These are phyloP conservation scores for Carapus acus DNA, from an alignment of 2,797 vertebrate genomes.

Conservation along the genomic window DNA sequence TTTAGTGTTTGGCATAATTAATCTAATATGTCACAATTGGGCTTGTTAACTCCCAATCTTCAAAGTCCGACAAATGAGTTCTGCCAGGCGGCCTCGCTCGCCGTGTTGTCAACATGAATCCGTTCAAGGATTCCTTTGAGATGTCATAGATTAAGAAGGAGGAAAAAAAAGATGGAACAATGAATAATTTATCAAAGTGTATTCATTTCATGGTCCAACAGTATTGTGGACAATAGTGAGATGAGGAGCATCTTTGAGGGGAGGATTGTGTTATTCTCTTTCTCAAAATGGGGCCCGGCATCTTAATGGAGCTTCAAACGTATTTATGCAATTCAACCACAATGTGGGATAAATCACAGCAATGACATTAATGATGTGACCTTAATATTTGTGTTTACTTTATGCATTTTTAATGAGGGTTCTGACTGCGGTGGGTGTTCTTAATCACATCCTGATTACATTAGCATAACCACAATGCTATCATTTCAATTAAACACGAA, in stretches of 20 bases:
- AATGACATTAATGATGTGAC: conserved; percentile 5
- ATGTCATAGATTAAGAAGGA: conserved; percentile 57
- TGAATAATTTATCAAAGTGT: conserved; percentile 67
- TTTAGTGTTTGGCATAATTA: conserved; percentile 55
- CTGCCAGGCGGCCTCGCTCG: conserved; percentile 42
- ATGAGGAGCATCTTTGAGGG: conserved; percentile 30
- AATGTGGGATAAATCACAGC: too few species aligned
- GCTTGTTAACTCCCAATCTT: conserved; percentile 68
- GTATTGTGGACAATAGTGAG: conserved; percentile 45
- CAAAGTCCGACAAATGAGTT: conserved; percentile 61
- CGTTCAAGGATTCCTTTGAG: conserved; percentile 53
- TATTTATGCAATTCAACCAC: too few species aligned
- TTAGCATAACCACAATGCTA: conserved; percentile 35
- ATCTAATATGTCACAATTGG: conserved; percentile 56
- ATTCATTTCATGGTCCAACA: conserved; percentile 65
- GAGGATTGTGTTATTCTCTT: conserved; percentile 25
- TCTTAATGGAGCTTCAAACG: conserved; percentile 19
- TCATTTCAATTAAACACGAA: conserved; percentile 15
- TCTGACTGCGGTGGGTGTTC: conserved; percentile 32
- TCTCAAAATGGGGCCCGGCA: conserved; percentile 10
- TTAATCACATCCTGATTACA: conserved; percentile 53
- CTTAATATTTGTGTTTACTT: conserved; percentile 45
- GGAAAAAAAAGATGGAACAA: conserved; percentile 53
- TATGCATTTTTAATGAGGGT: conserved; percentile 39
- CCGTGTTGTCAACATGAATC: conserved; percentile 61